Evolutionary conservation across 2,888 invertebrate genomes (phyloP).

Genomic region (Rambutsinella grinnellia): DNA sequence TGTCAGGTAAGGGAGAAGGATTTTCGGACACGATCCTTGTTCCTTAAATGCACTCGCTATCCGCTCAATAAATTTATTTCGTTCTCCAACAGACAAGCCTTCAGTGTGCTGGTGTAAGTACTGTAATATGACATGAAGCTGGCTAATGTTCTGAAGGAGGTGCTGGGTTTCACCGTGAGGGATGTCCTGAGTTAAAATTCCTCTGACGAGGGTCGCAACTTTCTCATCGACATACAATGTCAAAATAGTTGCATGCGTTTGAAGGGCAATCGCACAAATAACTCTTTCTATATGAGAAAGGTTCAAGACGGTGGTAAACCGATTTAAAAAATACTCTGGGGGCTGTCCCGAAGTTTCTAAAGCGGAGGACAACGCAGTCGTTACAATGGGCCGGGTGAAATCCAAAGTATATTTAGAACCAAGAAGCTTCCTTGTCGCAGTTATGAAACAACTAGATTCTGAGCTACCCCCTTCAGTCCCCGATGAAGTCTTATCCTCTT

Average conservation of each 20-base stretch:
- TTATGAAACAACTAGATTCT: conserved; percentile 23
- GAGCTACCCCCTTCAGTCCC: conserved; percentile 7
- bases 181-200: conserved; percentile 47
- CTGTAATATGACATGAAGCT: conserved; percentile 55
- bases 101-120: conserved; percentile 45
- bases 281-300: conserved; percentile 45
- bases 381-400: conserved; percentile 52
- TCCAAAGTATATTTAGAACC: conserved; percentile 49
- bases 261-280: conserved; percentile 44
- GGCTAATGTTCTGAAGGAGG: conserved; percentile 40
- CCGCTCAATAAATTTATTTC: conserved; percentile 41
- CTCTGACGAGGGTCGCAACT: conserved; percentile 35
- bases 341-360: conserved; percentile 51
- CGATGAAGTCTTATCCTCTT: conserved; percentile 30
- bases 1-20: conserved; percentile 48
- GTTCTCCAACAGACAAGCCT: conserved; percentile 45
- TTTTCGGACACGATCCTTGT: conserved; percentile 42
- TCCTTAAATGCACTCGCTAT: conserved; percentile 30
- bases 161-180: conserved; percentile 14
- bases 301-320: conserved; percentile 42
- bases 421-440: conserved; percentile 47
- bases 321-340: conserved; percentile 44
- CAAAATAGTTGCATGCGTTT: conserved; percentile 38
- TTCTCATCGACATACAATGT: conserved; percentile 46
- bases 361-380: conserved; percentile 56